Percentiles rank a stretch among this genome's conserved stretches.
Conservation (phyloP, 2,797 vertebrate species). For the Megalops cyprinoides region DNA sequence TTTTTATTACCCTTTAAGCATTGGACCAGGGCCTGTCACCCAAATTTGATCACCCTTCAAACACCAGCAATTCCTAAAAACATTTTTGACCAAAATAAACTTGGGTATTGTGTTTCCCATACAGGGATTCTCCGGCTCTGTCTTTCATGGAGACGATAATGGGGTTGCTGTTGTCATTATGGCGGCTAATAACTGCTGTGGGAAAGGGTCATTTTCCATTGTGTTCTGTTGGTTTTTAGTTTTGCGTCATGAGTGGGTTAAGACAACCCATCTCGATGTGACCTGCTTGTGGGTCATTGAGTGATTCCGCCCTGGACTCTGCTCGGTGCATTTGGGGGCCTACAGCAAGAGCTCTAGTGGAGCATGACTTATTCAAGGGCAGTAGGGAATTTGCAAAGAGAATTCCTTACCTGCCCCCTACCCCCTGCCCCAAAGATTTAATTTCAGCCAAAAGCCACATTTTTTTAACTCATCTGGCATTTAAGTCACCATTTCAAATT, state of each 20-base stretch:
- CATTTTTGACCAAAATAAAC: neutral
- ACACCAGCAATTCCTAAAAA: neutral
- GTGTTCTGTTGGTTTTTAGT: conserved; percentile 19
- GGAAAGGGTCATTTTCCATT: neutral
- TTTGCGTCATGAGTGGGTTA: conserved; percentile 51
- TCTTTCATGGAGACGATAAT: neutral
- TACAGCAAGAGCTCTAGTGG: conserved; percentile 23
- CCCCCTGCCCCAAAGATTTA: neutral
- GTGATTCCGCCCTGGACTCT: conserved; percentile 46
- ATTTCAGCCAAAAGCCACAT: neutral
- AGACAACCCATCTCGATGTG: conserved; percentile 58
- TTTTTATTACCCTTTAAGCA: neutral
- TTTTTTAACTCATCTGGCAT: neutral
- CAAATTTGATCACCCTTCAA: neutral
- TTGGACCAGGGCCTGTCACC: neutral
- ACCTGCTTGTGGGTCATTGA: conserved; percentile 37
- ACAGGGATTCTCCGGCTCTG: neutral
- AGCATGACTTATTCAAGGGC: neutral
- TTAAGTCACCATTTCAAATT: conserved; percentile 15
- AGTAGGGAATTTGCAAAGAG: conserved; percentile 4
- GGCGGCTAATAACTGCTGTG: conserved; percentile 4
- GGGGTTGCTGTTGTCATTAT: neutral
- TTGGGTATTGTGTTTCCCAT: neutral
- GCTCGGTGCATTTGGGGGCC: conserved; percentile 37
- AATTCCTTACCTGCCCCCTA: neutral